These are phyloP conservation scores for Drosophila falleni DNA, from an alignment of 2,888 invertebrate genomes.

Conservation along the genomic window DNA sequence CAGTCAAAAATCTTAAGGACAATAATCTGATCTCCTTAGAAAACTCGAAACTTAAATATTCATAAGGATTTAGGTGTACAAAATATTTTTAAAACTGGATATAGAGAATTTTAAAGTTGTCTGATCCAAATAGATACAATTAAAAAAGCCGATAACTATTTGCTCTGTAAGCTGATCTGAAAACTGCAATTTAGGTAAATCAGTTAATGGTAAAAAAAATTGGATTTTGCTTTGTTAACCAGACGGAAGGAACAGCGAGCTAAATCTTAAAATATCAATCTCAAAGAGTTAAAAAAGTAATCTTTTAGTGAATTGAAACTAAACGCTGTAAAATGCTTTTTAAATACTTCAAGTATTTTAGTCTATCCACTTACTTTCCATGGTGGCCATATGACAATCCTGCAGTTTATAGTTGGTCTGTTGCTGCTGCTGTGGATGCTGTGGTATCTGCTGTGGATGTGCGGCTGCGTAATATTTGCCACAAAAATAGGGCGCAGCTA, in stretches of 20 bases:
- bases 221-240: too few species aligned
- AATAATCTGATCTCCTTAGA: too few species aligned
- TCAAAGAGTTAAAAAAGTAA: not conserved
- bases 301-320: not conserved
- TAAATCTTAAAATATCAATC: not conserved
- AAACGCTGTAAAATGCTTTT: not conserved
- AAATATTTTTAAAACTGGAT: too few species aligned
- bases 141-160: too few species aligned
- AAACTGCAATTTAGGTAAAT: not conserved
- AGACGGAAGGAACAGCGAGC: not conserved
- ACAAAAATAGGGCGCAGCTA: slow-evolving; percentile 81
- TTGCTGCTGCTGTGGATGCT: slow-evolving; percentile 37
- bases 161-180: not conserved
- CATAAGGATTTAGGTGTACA: too few species aligned
- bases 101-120: too few species aligned
- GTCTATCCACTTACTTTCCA: slow-evolving; percentile 65
- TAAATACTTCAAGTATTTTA: not conserved
- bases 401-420: slow-evolving; percentile 72
- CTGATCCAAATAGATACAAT: too few species aligned
- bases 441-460: slow-evolving; percentile 26
- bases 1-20: too few species aligned
- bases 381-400: slow-evolving; percentile 76
- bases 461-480: slow-evolving; percentile 75
- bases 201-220: not conserved
- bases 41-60: too few species aligned